Evolutionary conservation across 2,888 invertebrate species (phyloP).

Genomic region (Smittia sp.): DNA sequence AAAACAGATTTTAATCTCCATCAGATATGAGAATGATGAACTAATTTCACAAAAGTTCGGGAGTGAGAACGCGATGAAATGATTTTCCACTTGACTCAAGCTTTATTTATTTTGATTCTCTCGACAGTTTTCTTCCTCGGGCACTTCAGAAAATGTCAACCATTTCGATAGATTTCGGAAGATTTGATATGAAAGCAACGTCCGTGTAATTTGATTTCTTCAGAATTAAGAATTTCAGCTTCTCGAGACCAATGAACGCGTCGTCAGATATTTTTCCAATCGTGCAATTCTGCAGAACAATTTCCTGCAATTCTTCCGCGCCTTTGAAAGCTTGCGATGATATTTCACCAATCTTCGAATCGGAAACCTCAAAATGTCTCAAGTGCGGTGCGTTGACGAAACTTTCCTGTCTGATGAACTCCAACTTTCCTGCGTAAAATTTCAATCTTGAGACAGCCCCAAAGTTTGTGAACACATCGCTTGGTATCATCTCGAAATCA

Average conservation of each 20-base stretch:
- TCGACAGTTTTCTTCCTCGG: too few relatives aligned
- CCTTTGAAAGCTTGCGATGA: neutral
- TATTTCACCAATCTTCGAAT: conserved; percentile 10
- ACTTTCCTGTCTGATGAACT: neutral
- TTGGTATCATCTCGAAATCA: neutral
- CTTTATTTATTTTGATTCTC: too few relatives aligned
- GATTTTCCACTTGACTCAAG: conserved; percentile 32
- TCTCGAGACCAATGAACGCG: conserved; percentile 11
- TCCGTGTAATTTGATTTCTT: neutral
- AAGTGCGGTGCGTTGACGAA: neutral
- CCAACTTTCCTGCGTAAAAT: neutral
- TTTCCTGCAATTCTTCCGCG: neutral
- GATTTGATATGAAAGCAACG: neutral
- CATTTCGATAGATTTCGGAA: neutral
- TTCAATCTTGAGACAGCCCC: neutral
- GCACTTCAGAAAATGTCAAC: too few relatives aligned
- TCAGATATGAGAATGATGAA: conserved; percentile 41
- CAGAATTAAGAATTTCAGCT: too few relatives aligned
- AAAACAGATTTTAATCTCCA: conserved; percentile 40
- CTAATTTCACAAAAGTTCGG: conserved; percentile 36
- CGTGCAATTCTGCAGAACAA: neutral
- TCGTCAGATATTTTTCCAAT: conserved; percentile 3
- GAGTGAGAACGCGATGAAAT: conserved; percentile 11
- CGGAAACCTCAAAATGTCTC: neutral
- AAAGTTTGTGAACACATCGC: neutral